Conservation (phyloP, 1,140 invertebrate genomes). For the Vanessa atalanta region DNA sequence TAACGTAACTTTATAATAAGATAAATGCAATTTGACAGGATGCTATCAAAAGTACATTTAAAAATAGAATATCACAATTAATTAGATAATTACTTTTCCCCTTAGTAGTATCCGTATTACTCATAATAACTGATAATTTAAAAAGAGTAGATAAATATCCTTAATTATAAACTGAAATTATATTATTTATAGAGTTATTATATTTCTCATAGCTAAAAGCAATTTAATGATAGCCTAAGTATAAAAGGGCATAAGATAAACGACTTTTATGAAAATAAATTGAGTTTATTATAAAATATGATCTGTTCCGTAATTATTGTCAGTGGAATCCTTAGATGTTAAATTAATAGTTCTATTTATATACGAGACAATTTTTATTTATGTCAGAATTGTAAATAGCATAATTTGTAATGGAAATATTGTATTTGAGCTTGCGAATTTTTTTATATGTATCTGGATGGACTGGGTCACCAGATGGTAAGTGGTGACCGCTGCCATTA, state of each 20-base stretch:
- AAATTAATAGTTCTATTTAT: neutral
- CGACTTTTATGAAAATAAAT: slow-evolving; percentile 1
- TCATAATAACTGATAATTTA: neutral
- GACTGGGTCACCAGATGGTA: too few species aligned
- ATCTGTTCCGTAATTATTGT: neutral
- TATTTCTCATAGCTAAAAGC: slow-evolving; percentile 1
- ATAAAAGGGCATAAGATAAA: slow-evolving; percentile 5
- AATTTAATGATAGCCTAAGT: slow-evolving; percentile 5
- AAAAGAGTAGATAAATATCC: neutral
- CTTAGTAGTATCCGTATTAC: neutral
- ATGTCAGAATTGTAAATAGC: neutral
- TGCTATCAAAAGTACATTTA: neutral
- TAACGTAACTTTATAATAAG: too few species aligned
- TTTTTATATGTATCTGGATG: too few species aligned
- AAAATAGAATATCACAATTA: neutral
- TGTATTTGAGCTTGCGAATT: too few species aligned
- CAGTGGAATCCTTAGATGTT: neutral
- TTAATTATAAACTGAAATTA: neutral
- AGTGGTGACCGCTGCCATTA: too few species aligned
- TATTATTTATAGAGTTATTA: slow-evolving; percentile 7
- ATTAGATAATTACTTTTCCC: neutral
- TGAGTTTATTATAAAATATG: neutral
- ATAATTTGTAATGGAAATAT: too few species aligned
- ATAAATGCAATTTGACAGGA: neutral
- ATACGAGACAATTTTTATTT: neutral